Conservation (phyloP, 2,113 vertebrate genomes). For the Spermophilus dauricus region DNA sequence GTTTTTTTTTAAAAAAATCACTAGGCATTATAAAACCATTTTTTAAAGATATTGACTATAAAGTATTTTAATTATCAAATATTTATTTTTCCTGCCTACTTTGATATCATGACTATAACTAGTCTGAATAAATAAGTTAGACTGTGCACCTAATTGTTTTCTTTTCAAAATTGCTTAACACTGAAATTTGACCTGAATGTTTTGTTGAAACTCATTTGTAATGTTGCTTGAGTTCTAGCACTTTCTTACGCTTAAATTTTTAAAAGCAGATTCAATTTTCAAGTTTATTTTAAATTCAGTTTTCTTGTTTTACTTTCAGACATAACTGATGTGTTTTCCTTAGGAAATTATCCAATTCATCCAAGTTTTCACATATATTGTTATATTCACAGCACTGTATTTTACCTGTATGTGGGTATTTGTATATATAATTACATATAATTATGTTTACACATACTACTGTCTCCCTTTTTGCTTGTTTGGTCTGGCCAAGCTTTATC, state of each 20-base stretch:
- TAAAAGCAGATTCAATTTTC: background rate
- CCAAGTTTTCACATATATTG: background rate
- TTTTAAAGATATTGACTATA: background rate
- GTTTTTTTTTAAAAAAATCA: background rate
- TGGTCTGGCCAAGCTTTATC: background rate
- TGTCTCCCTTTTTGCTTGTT: background rate
- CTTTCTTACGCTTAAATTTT: background rate
- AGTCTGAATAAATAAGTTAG: background rate
- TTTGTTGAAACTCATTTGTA: background rate
- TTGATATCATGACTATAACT: background rate
- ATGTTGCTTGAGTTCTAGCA: background rate
- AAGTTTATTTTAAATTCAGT: background rate
- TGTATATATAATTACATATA: no score
- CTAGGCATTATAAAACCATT: background rate
- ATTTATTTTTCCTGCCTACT: background rate
- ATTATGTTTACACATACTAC: background rate
- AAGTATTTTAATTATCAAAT: background rate
- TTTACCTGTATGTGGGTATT: background rate
- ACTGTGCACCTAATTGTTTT: background rate
- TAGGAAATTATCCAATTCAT: background rate
- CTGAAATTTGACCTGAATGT: background rate
- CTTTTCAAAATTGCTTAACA: background rate
- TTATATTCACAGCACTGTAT: background rate
- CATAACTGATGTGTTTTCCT: background rate
- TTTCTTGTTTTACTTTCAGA: background rate